Evolutionary conservation across 2,888 invertebrate species (phyloP).

Genomic region (Coenonympha glycerion): DNA sequence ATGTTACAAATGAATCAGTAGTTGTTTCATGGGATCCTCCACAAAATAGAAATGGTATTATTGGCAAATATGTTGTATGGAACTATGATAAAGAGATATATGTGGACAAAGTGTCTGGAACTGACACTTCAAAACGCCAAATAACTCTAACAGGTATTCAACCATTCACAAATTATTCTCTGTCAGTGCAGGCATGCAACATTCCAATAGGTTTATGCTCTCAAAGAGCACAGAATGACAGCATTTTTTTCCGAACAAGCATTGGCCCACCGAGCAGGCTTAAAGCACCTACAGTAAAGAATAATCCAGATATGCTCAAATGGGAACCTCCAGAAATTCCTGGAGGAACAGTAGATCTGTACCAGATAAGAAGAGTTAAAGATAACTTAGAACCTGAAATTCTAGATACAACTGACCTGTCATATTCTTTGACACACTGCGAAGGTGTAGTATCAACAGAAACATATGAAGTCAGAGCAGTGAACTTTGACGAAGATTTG

Average conservation of each 20-base stretch:
- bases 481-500: slow-evolving; percentile 56
- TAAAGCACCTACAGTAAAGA: slow-evolving; percentile 43
- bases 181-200: slow-evolving; percentile 83
- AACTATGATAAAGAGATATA: slow-evolving; percentile 55
- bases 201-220: slow-evolving; percentile 78
- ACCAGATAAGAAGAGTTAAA: slow-evolving; percentile 69
- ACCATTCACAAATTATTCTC: slow-evolving; percentile 80
- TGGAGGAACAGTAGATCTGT: slow-evolving; percentile 75
- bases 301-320: slow-evolving; percentile 46
- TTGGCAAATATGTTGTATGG: slow-evolving; percentile 79
- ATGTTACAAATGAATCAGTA: slow-evolving; percentile 79
- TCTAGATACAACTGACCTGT: slow-evolving; percentile 49
- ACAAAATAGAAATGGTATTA: slow-evolving; percentile 81
- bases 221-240: slow-evolving; percentile 55
- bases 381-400: slow-evolving; percentile 42
- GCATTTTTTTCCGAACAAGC: slow-evolving; percentile 73
- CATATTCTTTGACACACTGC: slow-evolving; percentile 44
- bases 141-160: slow-evolving; percentile 57
- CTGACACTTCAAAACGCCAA: slow-evolving; percentile 43
- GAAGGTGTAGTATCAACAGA: slow-evolving; percentile 50
- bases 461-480: slow-evolving; percentile 60
- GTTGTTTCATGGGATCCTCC: slow-evolving; percentile 82
- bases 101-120: slow-evolving; percentile 42
- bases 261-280: slow-evolving; percentile 77
- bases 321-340: slow-evolving; percentile 72